Conservation (phyloP, 2,113 vertebrate species). For the Ariopsis seemanni region DNA sequence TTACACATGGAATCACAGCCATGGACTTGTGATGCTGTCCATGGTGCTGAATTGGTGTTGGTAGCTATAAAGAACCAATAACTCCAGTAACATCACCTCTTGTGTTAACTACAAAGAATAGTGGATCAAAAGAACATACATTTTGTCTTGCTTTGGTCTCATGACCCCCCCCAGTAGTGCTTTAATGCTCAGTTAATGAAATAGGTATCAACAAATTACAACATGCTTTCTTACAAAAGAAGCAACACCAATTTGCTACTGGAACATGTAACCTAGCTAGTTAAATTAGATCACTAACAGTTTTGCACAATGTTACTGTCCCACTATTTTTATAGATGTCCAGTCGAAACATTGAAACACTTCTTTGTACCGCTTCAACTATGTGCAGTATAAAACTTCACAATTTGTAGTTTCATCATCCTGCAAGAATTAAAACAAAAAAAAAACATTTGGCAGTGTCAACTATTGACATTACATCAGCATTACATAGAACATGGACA, state of each 20-base stretch:
- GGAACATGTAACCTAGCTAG: background rate
- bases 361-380: background rate
- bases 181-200: background rate
- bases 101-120: background rate
- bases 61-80: background rate
- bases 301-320: background rate
- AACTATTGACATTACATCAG: background rate
- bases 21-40: background rate
- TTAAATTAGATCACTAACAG: background rate
- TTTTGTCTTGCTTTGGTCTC: background rate
- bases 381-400: background rate
- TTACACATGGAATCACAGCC: background rate
- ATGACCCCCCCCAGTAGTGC: background rate
- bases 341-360: background rate
- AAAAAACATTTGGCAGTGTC: background rate
- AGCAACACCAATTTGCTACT: background rate
- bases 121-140: background rate
- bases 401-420: background rate
- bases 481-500: background rate
- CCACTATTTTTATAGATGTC: background rate
- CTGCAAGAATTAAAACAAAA: background rate
- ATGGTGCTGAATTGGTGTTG: background rate
- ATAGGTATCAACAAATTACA: background rate
- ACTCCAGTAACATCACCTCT: too few species aligned
- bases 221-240: background rate